Base-by-base conservation (phyloP, 2,797 vertebrate species). In the Anniella stebbinsi region DNA sequence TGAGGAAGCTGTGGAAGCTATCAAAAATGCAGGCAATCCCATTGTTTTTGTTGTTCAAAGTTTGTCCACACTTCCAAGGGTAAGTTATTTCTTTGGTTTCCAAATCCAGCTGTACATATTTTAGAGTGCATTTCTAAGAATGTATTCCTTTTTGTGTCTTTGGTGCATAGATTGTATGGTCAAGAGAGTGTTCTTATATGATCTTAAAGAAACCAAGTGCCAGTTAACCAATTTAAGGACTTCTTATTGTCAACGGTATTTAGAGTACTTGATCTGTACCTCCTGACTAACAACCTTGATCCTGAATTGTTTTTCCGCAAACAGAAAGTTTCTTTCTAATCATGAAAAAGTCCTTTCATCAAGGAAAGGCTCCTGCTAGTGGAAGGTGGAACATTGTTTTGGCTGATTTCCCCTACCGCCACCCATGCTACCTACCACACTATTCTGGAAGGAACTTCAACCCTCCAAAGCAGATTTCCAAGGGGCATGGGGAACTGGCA, bases 11-110 rank as follows among this genome's bases (percentile, higher is more conserved):
- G 99, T 99, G 0, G 97, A 97, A 88, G 98, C 98, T 92, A 99
- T 99, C 88, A 99, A 98, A 96, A 97, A 97, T 0, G 98, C 98
- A 0, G 97, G 97, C 21, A 99, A 98, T 88, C 99, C 99, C 0
- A 98, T 99, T 0, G 97, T 99, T 92, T 99, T 99, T 77, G 93
- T 99, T 1, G 98, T 99, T 48, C 99, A 99, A 97, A 99, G 98
- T 90, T 96, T 99, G 93, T 98, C 97, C 2, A 94, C 96, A 0
- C 96, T 98, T 3, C 98, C 98, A 2, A 97, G 98, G 97, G 99
- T 99, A 97, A 95, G 97, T 95, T 87, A 60, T 77, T 70, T 94
- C 88, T 86, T 87, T 78, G 0, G 18, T 23, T 82, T 85, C 93
- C 89, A 88, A 57, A 57, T 93, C 48, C 25, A 70, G 72, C 7